Evolutionary conservation across 2,113 vertebrate species (phyloP), one percentile per base, ranked within the genome.

Genomic region (Galbula dea): DNA sequence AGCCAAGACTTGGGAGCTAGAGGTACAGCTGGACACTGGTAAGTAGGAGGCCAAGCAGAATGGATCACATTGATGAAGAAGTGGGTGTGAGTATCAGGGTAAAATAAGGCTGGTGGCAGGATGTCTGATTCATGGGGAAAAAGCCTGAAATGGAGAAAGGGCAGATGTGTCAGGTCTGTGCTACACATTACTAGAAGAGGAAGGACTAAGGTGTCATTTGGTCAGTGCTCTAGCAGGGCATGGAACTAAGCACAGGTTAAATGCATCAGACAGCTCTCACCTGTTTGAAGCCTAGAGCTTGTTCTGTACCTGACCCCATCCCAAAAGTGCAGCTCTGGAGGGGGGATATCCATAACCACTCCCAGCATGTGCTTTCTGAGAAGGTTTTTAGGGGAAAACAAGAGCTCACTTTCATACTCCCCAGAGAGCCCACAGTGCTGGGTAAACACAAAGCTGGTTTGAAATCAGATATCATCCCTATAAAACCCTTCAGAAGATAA

Each of bases 1-100:
- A 93, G 4, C 3, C 17, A 24, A 58, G 37, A 12, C 4, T 68
- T 36, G 49, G 67, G 45, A 85, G 57, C 39, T 68, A 36, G 0
- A 0, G 39, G 66, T 43, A 16, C 5, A 0, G 14, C 0, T 68
- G 61, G 46, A 63, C 17, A 23, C 4, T 0, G 1, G 29, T 65
- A 63, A 93, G 69, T 46, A 43, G 41, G 41, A 43, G 15, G 41
- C 76, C 27, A 90, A 93, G 69, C 12, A 43, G 89, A 43, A 75
- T 41, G 48, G 26, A 46, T 14, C 23, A 5, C 34, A 2, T 22
- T 74, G 51, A 20, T 3, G 16, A 61, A 66, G 55, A 54, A 88
- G 51, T 39, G 84, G 39, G 45, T 75, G 48, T 82, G 81, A 78
- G 30, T 27, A 36, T 10, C n/a, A 12, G 46, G 43, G 4, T 7